Evolutionary conservation across 2,113 vertebrate species (phyloP).

Genomic region (Tenebrosternarchus preto): DNA sequence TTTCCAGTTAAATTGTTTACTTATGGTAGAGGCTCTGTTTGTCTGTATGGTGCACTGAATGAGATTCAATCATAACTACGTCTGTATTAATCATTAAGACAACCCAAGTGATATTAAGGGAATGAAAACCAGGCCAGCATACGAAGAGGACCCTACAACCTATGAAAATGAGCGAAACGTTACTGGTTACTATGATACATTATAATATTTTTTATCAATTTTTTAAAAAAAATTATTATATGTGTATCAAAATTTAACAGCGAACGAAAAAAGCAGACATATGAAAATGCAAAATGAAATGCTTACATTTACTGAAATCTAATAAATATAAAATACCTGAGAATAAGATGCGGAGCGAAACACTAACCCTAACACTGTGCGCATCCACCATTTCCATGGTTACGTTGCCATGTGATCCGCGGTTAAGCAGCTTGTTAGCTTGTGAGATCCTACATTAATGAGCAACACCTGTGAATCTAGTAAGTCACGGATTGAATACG

Average conservation of each 20-base stretch:
- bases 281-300: too few species aligned
- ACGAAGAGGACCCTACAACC: too few species aligned
- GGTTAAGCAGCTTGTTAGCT: not conserved
- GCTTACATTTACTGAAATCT: too few species aligned
- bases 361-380: too few species aligned
- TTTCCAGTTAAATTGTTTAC: not conserved
- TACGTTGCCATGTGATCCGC: conserved; percentile 8
- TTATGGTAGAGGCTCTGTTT: not conserved
- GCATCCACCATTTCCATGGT: conserved; percentile 18
- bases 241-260: too few species aligned
- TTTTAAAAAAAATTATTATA: not conserved
- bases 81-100: not conserved
- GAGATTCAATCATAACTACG: not conserved
- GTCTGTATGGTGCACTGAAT: not conserved
- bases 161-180: not conserved
- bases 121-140: not conserved
- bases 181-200: too few species aligned
- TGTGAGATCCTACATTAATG: not conserved
- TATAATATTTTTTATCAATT: too few species aligned
- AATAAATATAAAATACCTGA: too few species aligned
- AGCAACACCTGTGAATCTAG: not conserved
- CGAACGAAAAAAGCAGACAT: too few species aligned
- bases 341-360: not conserved
- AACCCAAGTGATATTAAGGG: too few species aligned
- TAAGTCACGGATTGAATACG: not conserved